Evolutionary conservation across 1,140 invertebrate genomes (phyloP).

Genomic region (Drosophila lowei): DNA sequence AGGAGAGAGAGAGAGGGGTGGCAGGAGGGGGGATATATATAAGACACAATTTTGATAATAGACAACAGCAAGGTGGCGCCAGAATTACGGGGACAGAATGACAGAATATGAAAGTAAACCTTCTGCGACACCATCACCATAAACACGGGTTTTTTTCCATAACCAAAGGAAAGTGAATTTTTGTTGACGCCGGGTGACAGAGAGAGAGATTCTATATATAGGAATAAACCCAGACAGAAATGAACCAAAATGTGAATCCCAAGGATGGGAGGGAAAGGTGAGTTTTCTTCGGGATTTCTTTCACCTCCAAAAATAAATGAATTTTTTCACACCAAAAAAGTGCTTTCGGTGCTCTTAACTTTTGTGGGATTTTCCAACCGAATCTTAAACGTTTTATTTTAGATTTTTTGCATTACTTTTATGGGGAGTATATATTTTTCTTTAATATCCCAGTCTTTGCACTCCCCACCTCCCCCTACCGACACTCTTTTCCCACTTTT

Average conservation of each 20-base stretch:
- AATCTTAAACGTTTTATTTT: slow-evolving; percentile 49
- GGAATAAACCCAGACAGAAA: too few species aligned
- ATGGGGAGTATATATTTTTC: slow-evolving; percentile 55
- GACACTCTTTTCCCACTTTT: too few species aligned
- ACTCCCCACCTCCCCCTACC: background rate
- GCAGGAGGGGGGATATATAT: background rate
- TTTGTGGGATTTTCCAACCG: background rate
- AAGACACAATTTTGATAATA: slow-evolving; percentile 61
- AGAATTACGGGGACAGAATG: slow-evolving; percentile 51
- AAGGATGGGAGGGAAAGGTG: too few species aligned
- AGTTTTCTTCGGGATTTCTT: background rate
- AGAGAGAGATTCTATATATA: background rate
- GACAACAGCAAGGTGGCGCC: slow-evolving; percentile 68
- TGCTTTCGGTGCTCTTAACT: slow-evolving; percentile 4
- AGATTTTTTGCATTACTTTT: slow-evolving; percentile 47
- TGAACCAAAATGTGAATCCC: too few species aligned
- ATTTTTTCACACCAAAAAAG: slow-evolving; percentile 24
- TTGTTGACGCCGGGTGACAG: background rate
- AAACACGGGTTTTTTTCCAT: slow-evolving; percentile 38
- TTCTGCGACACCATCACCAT: slow-evolving; percentile 45
- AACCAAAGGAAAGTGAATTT: slow-evolving; percentile 25
- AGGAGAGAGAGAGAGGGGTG: background rate
- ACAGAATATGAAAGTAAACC: slow-evolving; percentile 44
- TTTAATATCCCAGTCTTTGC: slow-evolving; percentile 5
- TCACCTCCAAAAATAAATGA: slow-evolving; percentile 11